These are phyloP conservation scores for Tolypeutes matacus DNA, from an alignment of 2,797 vertebrate species.

Conservation along the genomic window DNA sequence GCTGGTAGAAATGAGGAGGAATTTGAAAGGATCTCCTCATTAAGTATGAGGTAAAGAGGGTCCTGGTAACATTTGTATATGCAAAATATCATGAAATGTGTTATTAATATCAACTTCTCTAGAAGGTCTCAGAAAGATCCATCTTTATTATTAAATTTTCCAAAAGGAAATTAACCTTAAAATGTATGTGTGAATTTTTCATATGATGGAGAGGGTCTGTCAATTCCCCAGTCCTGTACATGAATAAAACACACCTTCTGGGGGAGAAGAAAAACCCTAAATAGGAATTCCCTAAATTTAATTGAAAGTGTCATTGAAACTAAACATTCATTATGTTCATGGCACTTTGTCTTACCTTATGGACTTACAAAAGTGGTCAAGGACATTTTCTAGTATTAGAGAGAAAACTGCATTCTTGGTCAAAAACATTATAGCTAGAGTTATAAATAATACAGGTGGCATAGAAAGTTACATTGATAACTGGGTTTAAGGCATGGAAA, in stretches of 20 bases:
- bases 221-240: neutral
- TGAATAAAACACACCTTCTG: neutral
- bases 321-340: neutral
- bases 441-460: neutral
- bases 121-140: neutral
- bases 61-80: neutral
- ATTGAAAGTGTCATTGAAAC: neutral
- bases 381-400: neutral
- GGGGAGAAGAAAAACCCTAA: accelerated
- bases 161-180: conserved; percentile 3
- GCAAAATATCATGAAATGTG: conserved; percentile 5
- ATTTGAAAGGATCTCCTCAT: neutral
- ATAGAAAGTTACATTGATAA: neutral
- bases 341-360: neutral
- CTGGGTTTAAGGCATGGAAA: neutral
- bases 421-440: neutral
- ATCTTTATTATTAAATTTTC: conserved; percentile 37
- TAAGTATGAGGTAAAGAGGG: neutral
- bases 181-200: neutral
- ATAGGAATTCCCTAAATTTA: neutral
- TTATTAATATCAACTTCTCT: conserved; percentile 31
- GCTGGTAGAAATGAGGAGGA: neutral
- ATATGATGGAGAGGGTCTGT: neutral
- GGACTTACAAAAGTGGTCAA: conserved; percentile 35
- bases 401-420: neutral